Evolutionary conservation across 1,140 invertebrate species (phyloP).

Genomic region (Drosophila nigromelanica): DNA sequence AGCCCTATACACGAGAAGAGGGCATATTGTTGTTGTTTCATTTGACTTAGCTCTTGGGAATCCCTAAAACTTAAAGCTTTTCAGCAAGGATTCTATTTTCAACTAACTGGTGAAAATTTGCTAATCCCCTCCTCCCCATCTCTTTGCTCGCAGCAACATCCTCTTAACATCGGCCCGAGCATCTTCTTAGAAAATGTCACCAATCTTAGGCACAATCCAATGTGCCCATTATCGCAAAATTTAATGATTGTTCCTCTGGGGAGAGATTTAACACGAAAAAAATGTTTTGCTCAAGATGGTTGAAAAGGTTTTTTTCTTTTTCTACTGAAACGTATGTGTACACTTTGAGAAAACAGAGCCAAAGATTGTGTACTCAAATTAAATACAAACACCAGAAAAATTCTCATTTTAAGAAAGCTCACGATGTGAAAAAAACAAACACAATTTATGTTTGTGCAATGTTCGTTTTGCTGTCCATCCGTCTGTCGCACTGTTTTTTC

Average conservation of each 20-base stretch:
- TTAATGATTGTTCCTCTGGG: conserved; percentile 19
- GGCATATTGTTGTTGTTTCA: no score
- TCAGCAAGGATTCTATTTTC: no score
- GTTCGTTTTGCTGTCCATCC: no score
- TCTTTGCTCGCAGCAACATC: no score
- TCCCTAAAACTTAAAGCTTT: no score
- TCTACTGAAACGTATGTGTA: neutral
- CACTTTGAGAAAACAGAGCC: neutral
- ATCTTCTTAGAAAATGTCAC: neutral
- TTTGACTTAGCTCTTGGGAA: no score
- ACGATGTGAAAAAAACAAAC: no score
- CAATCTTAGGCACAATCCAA: conserved; percentile 6
- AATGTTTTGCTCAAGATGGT: neutral
- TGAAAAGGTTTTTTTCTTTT: neutral
- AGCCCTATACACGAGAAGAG: accelerated
- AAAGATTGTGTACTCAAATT: neutral
- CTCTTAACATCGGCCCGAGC: neutral
- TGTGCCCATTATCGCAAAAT: conserved; percentile 17
- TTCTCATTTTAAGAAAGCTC: no score
- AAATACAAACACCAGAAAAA: no score
- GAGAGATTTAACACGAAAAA: conserved; percentile 11
- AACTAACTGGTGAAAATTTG: no score
- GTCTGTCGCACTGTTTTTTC: no score
- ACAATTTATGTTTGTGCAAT: no score
- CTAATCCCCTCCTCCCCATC: neutral